Percentiles rank a stretch among this genome's conserved stretches.
Evolutionary conservation across 1,140 invertebrate genomes (phyloP).

Genomic region (Laupala kohalensis): DNA sequence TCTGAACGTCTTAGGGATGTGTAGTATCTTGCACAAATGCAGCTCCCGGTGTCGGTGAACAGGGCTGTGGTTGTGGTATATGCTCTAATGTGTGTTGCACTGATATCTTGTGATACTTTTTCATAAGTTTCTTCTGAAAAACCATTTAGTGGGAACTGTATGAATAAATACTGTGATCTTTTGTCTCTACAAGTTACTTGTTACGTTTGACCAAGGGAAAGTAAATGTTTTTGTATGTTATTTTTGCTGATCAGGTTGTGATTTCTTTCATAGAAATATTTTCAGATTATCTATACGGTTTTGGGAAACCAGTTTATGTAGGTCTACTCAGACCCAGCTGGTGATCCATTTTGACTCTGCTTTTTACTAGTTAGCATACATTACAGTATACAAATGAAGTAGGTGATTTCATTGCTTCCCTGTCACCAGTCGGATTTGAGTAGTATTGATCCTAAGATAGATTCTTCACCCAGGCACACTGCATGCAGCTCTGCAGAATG

Average conservation of each 20-base stretch:
- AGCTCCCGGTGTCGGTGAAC: neutral
- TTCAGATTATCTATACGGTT: neutral
- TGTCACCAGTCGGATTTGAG: neutral
- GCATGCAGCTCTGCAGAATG: neutral
- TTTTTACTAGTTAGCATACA: neutral
- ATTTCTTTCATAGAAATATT: neutral
- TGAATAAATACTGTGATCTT: neutral
- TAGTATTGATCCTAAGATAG: neutral
- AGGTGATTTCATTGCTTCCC: neutral
- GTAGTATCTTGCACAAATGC: neutral
- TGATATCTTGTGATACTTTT: neutral
- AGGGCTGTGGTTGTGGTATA: neutral
- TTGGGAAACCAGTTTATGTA: neutral
- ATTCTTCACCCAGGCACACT: neutral
- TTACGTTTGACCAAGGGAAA: neutral
- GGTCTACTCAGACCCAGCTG: neutral
- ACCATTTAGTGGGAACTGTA: neutral
- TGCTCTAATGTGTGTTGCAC: neutral
- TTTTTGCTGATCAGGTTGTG: neutral
- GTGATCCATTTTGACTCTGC: neutral
- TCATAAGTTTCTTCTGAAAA: neutral
- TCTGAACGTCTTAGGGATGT: neutral
- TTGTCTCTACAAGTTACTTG: neutral
- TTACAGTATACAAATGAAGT: neutral
- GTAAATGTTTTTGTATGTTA: neutral